Conservation (phyloP, 1,140 invertebrate genomes). For the Protaetia brevitarsis region DNA sequence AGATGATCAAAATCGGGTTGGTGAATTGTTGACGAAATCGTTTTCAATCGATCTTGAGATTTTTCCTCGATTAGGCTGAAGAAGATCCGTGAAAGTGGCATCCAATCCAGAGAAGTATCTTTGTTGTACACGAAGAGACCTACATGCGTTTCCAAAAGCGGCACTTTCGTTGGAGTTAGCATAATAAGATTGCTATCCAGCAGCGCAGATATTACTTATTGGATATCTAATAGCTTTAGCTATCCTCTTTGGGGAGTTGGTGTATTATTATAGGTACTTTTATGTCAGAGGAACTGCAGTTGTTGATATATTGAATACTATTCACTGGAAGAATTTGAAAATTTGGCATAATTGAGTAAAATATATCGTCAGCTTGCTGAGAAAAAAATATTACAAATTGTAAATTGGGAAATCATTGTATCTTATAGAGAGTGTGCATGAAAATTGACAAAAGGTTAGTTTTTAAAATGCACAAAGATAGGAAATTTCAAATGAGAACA, state of each 20-base stretch:
- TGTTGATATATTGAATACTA: not conserved
- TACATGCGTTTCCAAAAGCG: conserved; percentile 48
- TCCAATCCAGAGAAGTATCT: conserved; percentile 55
- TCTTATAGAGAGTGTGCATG: too few relatives aligned
- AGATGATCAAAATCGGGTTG: conserved; percentile 61
- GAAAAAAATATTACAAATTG: too few relatives aligned
- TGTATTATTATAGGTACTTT: conserved; percentile 15
- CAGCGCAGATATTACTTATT: conserved; percentile 34
- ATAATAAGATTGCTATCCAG: conserved; percentile 44
- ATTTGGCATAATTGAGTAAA: too few relatives aligned
- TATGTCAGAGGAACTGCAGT: not conserved
- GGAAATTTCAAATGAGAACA: too few relatives aligned
- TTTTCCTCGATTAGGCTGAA: conserved; percentile 49
- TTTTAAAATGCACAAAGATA: too few relatives aligned
- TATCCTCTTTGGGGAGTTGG: conserved; percentile 34
- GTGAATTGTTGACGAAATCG: not conserved
- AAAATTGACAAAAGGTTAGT: too few relatives aligned
- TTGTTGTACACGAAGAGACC: conserved; percentile 60
- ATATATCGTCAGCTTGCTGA: too few relatives aligned
- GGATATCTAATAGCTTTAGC: conserved; percentile 32
- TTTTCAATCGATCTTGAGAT: not conserved
- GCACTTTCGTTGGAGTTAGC: conserved; percentile 44
- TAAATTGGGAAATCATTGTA: too few relatives aligned
- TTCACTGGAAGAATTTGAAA: too few relatives aligned
- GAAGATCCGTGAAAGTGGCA: conserved; percentile 58